Evolutionary conservation across 1,140 invertebrate genomes (phyloP).

Genomic region (Magallana angulata): DNA sequence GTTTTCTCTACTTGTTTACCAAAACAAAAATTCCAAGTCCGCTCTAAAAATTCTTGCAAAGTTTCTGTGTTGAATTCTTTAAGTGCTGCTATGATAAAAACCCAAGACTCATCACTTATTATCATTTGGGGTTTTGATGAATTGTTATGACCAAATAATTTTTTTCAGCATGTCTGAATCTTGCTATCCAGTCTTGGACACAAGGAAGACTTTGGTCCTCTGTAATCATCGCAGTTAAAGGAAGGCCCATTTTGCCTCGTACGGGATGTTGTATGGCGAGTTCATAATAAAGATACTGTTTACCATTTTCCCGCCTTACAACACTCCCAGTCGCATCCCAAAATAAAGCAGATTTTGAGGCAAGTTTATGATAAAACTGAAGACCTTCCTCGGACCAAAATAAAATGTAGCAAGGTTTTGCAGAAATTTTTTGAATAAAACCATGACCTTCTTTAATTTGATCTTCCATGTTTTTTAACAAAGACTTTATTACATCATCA

Average conservation of each 20-base stretch:
- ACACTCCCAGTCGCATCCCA: no score
- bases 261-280: neutral
- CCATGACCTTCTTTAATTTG: neutral
- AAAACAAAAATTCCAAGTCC: neutral
- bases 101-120: neutral
- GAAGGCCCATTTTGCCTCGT: neutral
- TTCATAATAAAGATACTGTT: conserved; percentile 6
- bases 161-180: conserved; percentile 8
- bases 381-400: no score
- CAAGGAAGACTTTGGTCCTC: neutral
- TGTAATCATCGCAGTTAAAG: neutral
- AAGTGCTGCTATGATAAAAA: neutral
- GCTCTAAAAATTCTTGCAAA: neutral
- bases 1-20: neutral
- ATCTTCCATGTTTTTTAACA: conserved; percentile 9
- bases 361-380: no score
- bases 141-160: neutral
- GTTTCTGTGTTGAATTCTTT: neutral
- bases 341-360: no score
- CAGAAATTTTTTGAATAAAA: conserved; percentile 7
- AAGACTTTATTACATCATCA: neutral
- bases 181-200: conserved; percentile 15
- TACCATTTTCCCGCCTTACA: neutral
- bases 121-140: neutral
- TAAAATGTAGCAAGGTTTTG: no score